Percentiles rank a stretch among this genome's conserved stretches.
Evolutionary conservation across 1,140 invertebrate genomes (phyloP).

Genomic region (Brachionus calyciflorus): DNA sequence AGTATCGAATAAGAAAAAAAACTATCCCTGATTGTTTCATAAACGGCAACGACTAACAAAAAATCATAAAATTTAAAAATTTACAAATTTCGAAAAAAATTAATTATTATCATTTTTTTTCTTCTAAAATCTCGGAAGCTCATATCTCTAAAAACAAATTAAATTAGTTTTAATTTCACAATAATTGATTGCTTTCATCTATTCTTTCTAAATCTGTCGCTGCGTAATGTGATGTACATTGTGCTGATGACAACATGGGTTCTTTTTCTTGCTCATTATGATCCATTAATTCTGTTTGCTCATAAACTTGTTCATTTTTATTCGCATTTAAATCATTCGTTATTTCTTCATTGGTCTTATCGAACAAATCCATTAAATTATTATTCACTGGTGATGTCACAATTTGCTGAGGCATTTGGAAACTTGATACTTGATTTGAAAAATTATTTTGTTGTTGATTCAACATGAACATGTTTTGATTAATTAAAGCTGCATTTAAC

Average conservation of each 20-base stretch:
- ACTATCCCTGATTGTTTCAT: not conserved
- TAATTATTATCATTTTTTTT: too few species aligned
- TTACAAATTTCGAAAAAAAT: not conserved
- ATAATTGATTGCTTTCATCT: not conserved
- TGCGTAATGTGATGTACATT: constrained; percentile 23
- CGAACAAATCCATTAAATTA: constrained; percentile 33
- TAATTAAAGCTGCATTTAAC: not conserved
- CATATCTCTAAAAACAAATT: not conserved
- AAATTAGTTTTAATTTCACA: not conserved
- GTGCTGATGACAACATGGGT: constrained; percentile 12
- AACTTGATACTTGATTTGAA: not conserved
- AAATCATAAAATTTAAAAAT: not conserved
- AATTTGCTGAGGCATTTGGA: not conserved
- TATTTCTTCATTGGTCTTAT: constrained; percentile 1
- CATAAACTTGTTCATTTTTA: constrained; percentile 1
- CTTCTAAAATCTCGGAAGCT: not conserved
- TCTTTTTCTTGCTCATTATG: constrained; percentile 1
- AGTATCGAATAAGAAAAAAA: too few species aligned
- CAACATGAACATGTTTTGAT: constrained; percentile 29
- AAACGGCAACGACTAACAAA: not conserved
- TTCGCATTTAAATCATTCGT: constrained; percentile 2
- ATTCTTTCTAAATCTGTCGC: not conserved
- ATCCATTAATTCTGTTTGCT: not conserved
- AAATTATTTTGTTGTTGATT: not conserved
- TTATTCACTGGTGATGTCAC: not conserved